Conservation (phyloP, 2,888 invertebrate species). For the Phaedon cochleariae region DNA sequence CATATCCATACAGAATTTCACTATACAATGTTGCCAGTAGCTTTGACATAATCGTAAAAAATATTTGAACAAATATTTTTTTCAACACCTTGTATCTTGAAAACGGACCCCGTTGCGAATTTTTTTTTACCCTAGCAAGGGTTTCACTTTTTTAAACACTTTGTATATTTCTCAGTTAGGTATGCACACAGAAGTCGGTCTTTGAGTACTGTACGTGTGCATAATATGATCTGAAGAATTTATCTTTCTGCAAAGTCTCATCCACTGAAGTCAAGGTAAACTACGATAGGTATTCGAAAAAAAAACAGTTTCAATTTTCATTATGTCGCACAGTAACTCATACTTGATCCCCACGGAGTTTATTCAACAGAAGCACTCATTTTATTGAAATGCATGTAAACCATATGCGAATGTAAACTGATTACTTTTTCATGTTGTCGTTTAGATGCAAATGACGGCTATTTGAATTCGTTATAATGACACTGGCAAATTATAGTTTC, state of each 20-base stretch:
- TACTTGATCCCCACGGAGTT: conserved; percentile 10
- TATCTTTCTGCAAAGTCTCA: neutral
- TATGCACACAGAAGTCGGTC: no score
- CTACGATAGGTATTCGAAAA: neutral
- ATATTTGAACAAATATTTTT: no score
- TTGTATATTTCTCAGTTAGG: no score
- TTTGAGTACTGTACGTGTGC: no score
- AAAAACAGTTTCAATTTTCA: neutral
- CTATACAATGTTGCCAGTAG: no score
- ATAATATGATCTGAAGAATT: neutral
- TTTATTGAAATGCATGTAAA: conserved; percentile 38
- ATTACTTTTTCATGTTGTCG: conserved; percentile 35
- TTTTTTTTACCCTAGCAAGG: no score
- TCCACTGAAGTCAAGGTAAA: neutral
- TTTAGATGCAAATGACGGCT: conserved; percentile 40
- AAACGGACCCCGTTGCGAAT: no score
- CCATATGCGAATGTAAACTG: conserved; percentile 41
- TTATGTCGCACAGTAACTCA: conserved; percentile 5
- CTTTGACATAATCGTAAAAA: no score
- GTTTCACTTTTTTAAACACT: no score
- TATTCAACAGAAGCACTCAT: conserved; percentile 23
- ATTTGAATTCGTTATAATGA: conserved; percentile 44
- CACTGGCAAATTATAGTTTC: conserved; percentile 41
- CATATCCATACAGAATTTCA: no score
- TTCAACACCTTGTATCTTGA: no score